Evolutionary conservation across 2,797 vertebrate species (phyloP).

Genomic region (Sebastolobus alascanus): DNA sequence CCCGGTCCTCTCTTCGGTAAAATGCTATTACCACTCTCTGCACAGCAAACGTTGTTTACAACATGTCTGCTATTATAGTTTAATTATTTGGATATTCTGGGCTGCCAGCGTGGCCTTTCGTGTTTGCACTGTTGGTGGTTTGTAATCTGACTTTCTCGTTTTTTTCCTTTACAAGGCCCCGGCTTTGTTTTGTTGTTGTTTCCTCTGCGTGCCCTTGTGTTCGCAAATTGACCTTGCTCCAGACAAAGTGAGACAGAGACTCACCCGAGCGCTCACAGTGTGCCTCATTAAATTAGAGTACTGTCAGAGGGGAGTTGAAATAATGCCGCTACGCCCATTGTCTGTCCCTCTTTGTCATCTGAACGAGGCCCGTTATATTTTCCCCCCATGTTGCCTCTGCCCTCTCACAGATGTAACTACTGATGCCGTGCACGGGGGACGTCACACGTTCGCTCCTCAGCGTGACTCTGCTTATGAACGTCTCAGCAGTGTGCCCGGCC

Average conservation of each 20-base stretch:
- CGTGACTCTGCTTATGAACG: slow-evolving; percentile 40
- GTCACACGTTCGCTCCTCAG: slow-evolving; percentile 33
- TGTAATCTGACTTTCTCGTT: slow-evolving; percentile 63
- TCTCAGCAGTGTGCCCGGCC: slow-evolving; percentile 43
- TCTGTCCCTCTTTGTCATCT: slow-evolving; percentile 73
- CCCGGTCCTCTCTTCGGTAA: slow-evolving; percentile 48
- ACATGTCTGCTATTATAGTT: slow-evolving; percentile 65
- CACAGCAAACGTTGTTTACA: slow-evolving; percentile 64
- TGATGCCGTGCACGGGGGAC: slow-evolving; percentile 48
- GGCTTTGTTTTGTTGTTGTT: slow-evolving; percentile 68
- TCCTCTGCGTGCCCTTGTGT: slow-evolving; percentile 68
- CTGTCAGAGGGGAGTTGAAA: slow-evolving; percentile 76
- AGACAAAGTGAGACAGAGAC: slow-evolving; percentile 73
- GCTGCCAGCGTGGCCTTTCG: slow-evolving; percentile 54
- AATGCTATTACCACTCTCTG: slow-evolving; percentile 56
- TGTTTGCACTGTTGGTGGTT: slow-evolving; percentile 66
- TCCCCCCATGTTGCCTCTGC: slow-evolving; percentile 38
- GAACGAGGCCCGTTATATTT: slow-evolving; percentile 62
- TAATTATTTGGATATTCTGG: slow-evolving; percentile 64
- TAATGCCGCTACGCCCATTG: slow-evolving; percentile 67
- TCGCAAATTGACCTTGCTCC: slow-evolving; percentile 78
- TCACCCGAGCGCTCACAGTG: slow-evolving; percentile 61
- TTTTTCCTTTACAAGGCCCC: slow-evolving; percentile 39
- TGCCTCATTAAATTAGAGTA: slow-evolving; percentile 78
- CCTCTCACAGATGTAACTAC: slow-evolving; percentile 60